A percentile compares a stretch with the other conserved stretches of the same genome.
phyloP scores from a whole-genome alignment of 2,797 vertebrate genomes.

The Phyllotis vaccarum region DNA sequence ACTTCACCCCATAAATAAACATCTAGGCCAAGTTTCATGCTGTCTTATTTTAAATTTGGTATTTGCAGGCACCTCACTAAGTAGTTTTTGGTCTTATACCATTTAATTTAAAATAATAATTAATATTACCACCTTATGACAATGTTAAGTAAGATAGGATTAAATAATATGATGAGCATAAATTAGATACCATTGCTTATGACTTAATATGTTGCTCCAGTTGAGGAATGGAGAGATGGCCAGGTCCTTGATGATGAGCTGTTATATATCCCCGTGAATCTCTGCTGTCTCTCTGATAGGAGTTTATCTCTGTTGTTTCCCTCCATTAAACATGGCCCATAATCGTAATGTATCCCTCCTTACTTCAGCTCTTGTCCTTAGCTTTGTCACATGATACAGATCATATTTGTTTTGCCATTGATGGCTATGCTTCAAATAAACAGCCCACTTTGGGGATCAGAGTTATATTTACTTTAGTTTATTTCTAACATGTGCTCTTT shows the following conservation, averaged over 20 bases:
- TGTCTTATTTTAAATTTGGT: not conserved
- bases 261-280: not conserved
- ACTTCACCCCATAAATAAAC: not conserved
- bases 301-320: not conserved
- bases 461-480: not conserved
- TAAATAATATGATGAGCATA: not conserved
- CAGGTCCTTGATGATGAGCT: not conserved
- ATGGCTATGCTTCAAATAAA: constrained; percentile 15
- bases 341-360: not conserved
- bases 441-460: not conserved
- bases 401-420: not conserved
- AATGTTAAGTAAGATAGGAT: not conserved
- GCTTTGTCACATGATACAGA: not conserved
- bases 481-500: not conserved
- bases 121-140: not conserved
- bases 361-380: not conserved
- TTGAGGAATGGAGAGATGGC: not conserved
- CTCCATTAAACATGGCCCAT: not conserved
- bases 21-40: not conserved
- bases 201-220: not conserved
- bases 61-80: not conserved
- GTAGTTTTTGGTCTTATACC: not conserved
- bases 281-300: not conserved
- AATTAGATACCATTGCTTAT: not conserved
- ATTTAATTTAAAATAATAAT: not conserved